Percentiles rank a stretch among this genome's conserved stretches.
These are phyloP conservation scores for Drosophila mayaguana DNA, from an alignment of 2,888 invertebrate species.

Conservation along the genomic window DNA sequence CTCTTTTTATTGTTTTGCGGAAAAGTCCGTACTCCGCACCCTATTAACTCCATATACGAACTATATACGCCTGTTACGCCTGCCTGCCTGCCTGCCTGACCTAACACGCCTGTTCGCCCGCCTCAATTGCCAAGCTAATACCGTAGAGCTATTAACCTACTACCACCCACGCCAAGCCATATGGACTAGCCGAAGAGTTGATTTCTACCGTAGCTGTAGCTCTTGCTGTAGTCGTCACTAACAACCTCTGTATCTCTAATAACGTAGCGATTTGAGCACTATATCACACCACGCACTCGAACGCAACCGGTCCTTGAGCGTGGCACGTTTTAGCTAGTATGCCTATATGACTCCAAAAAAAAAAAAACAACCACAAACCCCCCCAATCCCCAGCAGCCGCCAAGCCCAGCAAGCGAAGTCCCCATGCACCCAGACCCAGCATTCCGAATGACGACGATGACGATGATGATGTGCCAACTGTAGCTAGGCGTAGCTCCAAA, in stretches of 20 bases:
- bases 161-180: not conserved
- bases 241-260: constrained; percentile 28
- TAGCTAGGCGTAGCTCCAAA: constrained; percentile 60
- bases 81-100: constrained; percentile 25
- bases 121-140: constrained; percentile 44
- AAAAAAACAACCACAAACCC: constrained; percentile 11
- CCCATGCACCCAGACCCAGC: constrained; percentile 55
- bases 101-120: constrained; percentile 25
- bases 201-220: constrained; percentile 19
- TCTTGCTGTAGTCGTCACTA: constrained; percentile 58
- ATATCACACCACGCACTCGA: constrained; percentile 18
- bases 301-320: constrained; percentile 33
- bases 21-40: constrained; percentile 2
- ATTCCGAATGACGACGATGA: constrained; percentile 14
- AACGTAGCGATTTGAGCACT: constrained; percentile 39
- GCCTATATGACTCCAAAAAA: constrained; percentile 53
- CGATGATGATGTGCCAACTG: constrained; percentile 26
- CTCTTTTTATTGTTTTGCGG: not conserved
- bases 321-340: constrained; percentile 47
- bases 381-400: constrained; percentile 39
- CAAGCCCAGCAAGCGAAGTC: constrained; percentile 65
- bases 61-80: constrained; percentile 32
- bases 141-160: constrained; percentile 59
- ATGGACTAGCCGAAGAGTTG: not conserved
- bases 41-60: constrained; percentile 24